These are phyloP conservation scores for Atethmia centrago DNA, from an alignment of 2,888 invertebrate species.

Conservation along the genomic window DNA sequence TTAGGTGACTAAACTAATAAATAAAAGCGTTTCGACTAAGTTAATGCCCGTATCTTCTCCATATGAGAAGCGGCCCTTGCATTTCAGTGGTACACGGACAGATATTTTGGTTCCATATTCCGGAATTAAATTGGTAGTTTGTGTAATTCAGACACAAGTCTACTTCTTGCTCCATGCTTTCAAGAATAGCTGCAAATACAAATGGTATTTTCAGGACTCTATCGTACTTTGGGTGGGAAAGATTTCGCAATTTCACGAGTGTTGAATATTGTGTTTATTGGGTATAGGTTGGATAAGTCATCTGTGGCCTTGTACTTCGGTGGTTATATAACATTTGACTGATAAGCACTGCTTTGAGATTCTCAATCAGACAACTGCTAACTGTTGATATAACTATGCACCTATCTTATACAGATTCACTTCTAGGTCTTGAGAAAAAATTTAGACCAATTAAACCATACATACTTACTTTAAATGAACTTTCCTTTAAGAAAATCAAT, in stretches of 20 bases:
- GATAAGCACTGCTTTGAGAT: neutral
- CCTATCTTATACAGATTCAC: neutral
- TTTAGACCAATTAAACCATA: neutral
- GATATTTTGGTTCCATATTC: neutral
- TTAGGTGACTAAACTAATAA: neutral
- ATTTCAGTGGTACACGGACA: neutral
- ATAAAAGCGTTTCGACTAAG: too few relatives aligned
- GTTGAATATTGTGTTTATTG: neutral
- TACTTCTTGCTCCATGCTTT: neutral
- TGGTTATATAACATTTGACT: too few relatives aligned
- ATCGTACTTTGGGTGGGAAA: neutral
- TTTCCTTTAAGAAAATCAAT: constrained; percentile 9
- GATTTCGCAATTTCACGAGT: neutral
- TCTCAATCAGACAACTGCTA: neutral
- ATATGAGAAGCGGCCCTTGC: too few relatives aligned
- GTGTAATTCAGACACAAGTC: neutral
- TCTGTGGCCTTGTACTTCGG: neutral
- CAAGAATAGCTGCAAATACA: neutral
- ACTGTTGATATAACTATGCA: neutral
- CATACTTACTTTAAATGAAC: neutral
- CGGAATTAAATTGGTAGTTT: neutral
- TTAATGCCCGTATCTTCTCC: neutral
- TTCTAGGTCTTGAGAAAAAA: neutral
- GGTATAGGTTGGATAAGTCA: neutral
- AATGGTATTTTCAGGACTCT: neutral